These are phyloP conservation scores for Aldabrachelys gigantea DNA, from an alignment of 2,113 vertebrate genomes.

Conservation along the genomic window DNA sequence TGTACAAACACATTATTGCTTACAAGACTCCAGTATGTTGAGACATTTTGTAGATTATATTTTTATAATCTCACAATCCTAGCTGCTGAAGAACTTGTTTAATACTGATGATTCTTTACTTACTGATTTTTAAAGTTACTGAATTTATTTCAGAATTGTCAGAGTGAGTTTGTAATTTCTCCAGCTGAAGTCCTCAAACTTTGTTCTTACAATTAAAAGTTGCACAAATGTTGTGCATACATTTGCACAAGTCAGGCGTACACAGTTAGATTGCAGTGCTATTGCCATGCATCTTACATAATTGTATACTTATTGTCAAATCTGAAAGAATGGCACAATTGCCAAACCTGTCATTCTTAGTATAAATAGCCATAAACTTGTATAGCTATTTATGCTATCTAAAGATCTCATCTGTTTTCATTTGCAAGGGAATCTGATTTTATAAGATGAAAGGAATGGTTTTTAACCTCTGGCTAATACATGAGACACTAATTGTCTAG, in stretches of 20 bases:
- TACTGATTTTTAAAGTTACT: background rate
- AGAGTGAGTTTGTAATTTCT: background rate
- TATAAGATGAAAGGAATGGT: background rate
- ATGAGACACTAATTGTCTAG: background rate
- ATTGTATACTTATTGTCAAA: background rate
- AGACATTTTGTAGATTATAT: background rate
- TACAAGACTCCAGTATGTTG: background rate
- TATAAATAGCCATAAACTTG: background rate
- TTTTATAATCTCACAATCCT: background rate
- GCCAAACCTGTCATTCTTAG: background rate
- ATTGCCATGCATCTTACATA: background rate
- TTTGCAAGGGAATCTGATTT: background rate
- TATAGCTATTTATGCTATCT: background rate
- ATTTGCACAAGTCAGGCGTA: background rate
- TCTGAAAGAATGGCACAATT: background rate
- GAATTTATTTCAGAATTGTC: background rate
- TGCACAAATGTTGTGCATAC: background rate
- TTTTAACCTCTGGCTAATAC: background rate
- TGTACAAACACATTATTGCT: background rate
- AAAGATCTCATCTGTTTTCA: background rate
- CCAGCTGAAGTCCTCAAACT: background rate
- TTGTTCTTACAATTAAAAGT: background rate
- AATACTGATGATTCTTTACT: background rate
- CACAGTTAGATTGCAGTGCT: background rate
- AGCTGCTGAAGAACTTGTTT: background rate